These are phyloP conservation scores for Drosophila murphyi DNA, from an alignment of 1,140 invertebrate genomes.

Conservation along the genomic window DNA sequence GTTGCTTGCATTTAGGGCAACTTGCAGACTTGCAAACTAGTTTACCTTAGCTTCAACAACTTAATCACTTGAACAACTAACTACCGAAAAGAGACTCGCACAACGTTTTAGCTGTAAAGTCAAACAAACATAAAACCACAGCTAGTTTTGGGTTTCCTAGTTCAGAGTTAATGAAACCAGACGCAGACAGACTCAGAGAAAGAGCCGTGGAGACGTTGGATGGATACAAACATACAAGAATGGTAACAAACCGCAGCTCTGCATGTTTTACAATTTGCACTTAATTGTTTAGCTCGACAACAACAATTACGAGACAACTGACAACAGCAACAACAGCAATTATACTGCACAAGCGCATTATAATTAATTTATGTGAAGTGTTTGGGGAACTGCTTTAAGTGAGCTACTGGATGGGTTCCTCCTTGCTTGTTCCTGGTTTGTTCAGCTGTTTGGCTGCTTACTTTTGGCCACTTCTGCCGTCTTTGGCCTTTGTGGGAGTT, in stretches of 20 bases:
- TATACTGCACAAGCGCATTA: conserved; percentile 34
- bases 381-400: conserved; percentile 23
- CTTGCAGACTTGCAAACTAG: neutral
- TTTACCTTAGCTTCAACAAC: conserved; percentile 3
- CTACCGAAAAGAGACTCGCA: neutral
- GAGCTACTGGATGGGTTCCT: conserved; percentile 22
- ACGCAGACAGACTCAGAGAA: neutral
- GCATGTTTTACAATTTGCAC: conserved; percentile 57
- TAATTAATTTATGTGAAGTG: conserved; percentile 54
- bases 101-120: conserved; percentile 12
- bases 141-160: conserved; percentile 4
- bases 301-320: conserved; percentile 27
- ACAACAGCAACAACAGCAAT: conserved; percentile 31
- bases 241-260: conserved; percentile 42
- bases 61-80: conserved; percentile 15
- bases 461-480: neutral
- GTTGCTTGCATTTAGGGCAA: neutral
- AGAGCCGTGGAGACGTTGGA: conserved; percentile 2
- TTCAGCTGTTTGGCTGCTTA: neutral
- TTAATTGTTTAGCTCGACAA: conserved; percentile 52
- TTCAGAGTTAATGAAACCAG: neutral
- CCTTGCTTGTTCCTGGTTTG: neutral
- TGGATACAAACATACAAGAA: neutral
- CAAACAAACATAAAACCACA: conserved; percentile 32
- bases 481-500: neutral